Base-by-base conservation (phyloP, 2,797 vertebrate species). In the Sebastes diaconus region DNA sequence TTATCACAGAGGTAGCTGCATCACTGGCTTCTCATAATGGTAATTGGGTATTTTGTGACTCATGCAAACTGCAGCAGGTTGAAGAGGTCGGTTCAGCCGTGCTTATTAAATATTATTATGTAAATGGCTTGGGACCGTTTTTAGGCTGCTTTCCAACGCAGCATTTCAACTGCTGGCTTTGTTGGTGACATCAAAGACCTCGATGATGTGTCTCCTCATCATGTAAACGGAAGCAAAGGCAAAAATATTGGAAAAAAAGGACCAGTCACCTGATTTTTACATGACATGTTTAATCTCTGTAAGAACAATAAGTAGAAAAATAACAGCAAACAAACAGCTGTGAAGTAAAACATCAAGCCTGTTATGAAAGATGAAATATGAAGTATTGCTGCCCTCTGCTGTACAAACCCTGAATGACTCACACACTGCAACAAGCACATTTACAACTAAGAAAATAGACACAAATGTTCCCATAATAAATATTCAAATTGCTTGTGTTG, bases 351-450 rank as follows among this genome's bases (percentile, higher is more conserved):
- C 27, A 42, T 25, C 8, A 39, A 8, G 16, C 16, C 11, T 73
- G 72, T 3, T 29, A 1, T 14, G 27, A 50, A 7, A 24, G 9
- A 54, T 18, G 2, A 3, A 68, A 18, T 20, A 29, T 36, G 73
- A 59, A 32, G 16, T 6, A 0, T 60, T 83, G 73, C 80, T 91
- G 92, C 90, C 88, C 87, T 78, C 93, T 93, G 85, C 82, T 91
- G 92, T 22, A 29, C 36, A 78, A 76, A 78, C 11, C 2, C 6
- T 24, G 68, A 39, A 82, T 24, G 1, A 16, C 59, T 52, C 46
- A 50, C 1, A 0, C 39, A 14, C 50, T 6, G 30, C 0, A 57
- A 10, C 24, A 14, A 9, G n/a, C 2, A 24, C 12, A 14, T n/a
- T 60, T 42, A 3, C 24, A 8, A 13, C 3, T 57, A 10, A 61